Evolutionary conservation across 2,888 invertebrate species (phyloP).

Genomic region (Dicyrtoma fusca): DNA sequence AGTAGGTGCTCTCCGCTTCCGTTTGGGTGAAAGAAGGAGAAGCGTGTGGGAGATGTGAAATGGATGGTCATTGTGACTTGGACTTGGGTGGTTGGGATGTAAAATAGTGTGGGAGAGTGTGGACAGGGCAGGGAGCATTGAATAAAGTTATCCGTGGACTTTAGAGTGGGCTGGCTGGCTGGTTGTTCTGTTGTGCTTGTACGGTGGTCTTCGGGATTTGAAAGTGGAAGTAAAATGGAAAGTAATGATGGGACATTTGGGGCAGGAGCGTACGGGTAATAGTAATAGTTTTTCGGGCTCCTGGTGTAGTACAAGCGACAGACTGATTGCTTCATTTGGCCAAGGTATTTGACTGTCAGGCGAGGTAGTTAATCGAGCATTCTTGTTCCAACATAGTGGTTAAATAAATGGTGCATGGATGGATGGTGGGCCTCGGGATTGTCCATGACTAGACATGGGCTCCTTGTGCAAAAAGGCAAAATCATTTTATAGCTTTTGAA

Average conservation of each 20-base stretch:
- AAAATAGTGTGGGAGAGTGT: not conserved
- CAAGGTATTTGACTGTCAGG: slow-evolving; percentile 37
- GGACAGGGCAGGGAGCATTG: no score
- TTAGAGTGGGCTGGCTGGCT: no score
- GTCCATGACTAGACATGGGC: slow-evolving; percentile 19
- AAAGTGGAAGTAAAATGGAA: slow-evolving; percentile 21
- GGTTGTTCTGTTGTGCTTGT: not conserved
- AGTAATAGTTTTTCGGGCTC: slow-evolving; percentile 34
- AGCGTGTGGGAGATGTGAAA: no score
- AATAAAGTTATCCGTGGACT: no score
- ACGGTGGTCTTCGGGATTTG: not conserved
- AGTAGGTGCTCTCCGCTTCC: no score
- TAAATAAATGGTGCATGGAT: slow-evolving; percentile 29
- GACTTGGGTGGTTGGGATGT: no score
- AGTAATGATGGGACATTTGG: slow-evolving; percentile 30
- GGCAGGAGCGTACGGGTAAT: slow-evolving; percentile 22
- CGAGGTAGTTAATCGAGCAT: slow-evolving; percentile 41
- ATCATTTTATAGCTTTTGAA: slow-evolving; percentile 37
- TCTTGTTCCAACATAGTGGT: slow-evolving; percentile 34
- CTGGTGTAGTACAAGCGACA: slow-evolving; percentile 20
- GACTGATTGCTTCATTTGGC: slow-evolving; percentile 44
- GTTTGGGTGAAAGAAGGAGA: no score
- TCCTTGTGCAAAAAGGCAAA: slow-evolving; percentile 38
- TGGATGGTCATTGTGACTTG: no score
- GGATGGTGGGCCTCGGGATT: slow-evolving; percentile 24